Conservation (phyloP, 1,140 invertebrate species). For the Drosophila setifemur region DNA sequence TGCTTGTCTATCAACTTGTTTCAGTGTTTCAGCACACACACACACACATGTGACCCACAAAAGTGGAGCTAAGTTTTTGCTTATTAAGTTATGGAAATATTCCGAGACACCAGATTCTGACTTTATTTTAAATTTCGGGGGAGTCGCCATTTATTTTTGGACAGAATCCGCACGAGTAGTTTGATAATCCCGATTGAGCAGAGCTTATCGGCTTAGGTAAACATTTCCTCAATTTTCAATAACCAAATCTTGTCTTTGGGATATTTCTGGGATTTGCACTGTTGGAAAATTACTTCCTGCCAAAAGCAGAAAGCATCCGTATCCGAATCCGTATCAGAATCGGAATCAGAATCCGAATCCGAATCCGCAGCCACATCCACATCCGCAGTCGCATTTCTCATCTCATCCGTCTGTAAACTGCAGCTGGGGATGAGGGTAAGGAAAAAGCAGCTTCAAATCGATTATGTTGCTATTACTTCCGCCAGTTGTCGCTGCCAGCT, state of each 20-base stretch:
- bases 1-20: not conserved
- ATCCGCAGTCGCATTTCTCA: constrained; percentile 25
- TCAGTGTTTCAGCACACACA: no score
- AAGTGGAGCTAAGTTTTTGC: not conserved
- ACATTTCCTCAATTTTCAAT: constrained; percentile 5
- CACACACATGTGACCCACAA: constrained; percentile 5
- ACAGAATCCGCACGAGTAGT: not conserved
- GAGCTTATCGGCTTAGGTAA: not conserved
- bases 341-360: not conserved
- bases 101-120: no score
- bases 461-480: constrained; percentile 80
- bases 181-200: not conserved
- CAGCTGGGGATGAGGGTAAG: constrained; percentile 23
- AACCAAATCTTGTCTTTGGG: constrained; percentile 6
- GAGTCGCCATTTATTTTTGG: not conserved
- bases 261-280: constrained; percentile 47
- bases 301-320: constrained; percentile 36
- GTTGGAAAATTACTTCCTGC: constrained; percentile 69
- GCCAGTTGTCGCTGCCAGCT: constrained; percentile 69
- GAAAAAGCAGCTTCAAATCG: constrained; percentile 61
- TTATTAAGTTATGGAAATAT: not conserved
- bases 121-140: not conserved
- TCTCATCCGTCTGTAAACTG: constrained; percentile 64
- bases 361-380: constrained; percentile 21
- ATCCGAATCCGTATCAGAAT: constrained; percentile 21